A percentile compares a stretch with the other conserved stretches of the same genome.
These are phyloP conservation scores for Pseudomyrmex flavicornis DNA, from an alignment of 1,140 invertebrate genomes.

Conservation along the genomic window DNA sequence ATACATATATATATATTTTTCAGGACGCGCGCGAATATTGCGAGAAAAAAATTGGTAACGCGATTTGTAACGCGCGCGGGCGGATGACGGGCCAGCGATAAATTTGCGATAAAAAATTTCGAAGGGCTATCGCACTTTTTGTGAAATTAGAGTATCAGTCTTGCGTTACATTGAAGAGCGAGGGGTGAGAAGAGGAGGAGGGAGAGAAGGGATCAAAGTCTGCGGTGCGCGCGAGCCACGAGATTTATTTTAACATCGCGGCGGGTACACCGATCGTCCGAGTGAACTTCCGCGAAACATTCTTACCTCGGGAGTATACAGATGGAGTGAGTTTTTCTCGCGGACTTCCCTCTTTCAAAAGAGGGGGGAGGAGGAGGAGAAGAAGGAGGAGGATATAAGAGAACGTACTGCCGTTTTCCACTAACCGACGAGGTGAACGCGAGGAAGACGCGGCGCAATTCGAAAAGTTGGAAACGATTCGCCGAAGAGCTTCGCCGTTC, in stretches of 20 bases:
- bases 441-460: slow-evolving; percentile 22
- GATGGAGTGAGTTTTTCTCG: slow-evolving; percentile 37
- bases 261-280: slow-evolving; percentile 36
- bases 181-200: no score
- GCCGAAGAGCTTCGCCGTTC: slow-evolving; percentile 5
- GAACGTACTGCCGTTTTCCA: slow-evolving; percentile 32
- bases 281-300: slow-evolving; percentile 54
- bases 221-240: neutral
- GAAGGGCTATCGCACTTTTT: slow-evolving; percentile 5
- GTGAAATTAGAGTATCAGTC: slow-evolving; percentile 32
- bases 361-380: no score
- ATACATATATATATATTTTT: neutral
- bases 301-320: slow-evolving; percentile 22
- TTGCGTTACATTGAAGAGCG: neutral
- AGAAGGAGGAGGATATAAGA: no score
- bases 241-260: slow-evolving; percentile 51
- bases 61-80: slow-evolving; percentile 26
- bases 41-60: slow-evolving; percentile 5
- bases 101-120: slow-evolving; percentile 55
- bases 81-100: slow-evolving; percentile 33
- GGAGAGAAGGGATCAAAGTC: slow-evolving; percentile 19
- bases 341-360: slow-evolving; percentile 9
- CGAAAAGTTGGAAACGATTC: slow-evolving; percentile 41
- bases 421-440: slow-evolving; percentile 2
- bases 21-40: neutral